Evolutionary conservation across 2,888 invertebrate genomes (phyloP).

Genomic region (Tiphia femorata): DNA sequence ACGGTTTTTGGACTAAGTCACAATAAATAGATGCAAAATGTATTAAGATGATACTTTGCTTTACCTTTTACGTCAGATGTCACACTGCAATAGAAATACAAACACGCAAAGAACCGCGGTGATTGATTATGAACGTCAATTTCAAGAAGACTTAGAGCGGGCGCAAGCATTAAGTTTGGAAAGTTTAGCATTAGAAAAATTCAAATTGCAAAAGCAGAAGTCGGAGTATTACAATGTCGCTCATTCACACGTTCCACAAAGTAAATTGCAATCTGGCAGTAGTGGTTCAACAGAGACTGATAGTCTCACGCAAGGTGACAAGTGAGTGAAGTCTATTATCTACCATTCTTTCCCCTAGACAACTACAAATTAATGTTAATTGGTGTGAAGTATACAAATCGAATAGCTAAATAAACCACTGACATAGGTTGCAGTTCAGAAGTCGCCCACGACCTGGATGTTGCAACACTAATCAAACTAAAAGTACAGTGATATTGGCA

Average conservation of each 20-base stretch:
- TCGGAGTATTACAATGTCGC: constrained; percentile 50
- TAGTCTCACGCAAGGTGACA: constrained; percentile 48
- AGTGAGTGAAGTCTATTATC: constrained; percentile 37
- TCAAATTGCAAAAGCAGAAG: constrained; percentile 77
- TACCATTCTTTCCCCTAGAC: too few species aligned
- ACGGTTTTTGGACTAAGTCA: too few species aligned
- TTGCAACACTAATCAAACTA: constrained; percentile 68
- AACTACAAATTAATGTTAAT: not conserved
- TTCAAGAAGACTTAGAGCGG: constrained; percentile 87
- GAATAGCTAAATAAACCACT: not conserved
- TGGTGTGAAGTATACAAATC: not conserved
- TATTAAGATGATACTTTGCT: too few species aligned
- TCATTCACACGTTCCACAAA: constrained; percentile 32
- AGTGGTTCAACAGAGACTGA: constrained; percentile 51
- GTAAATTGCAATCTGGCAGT: constrained; percentile 33
- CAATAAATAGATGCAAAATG: too few species aligned
- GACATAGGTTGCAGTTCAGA: constrained; percentile 69
- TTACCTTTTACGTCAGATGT: constrained; percentile 66
- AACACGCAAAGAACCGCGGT: constrained; percentile 56
- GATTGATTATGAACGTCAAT: constrained; percentile 83
- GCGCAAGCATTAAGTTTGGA: constrained; percentile 90
- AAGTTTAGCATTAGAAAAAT: constrained; percentile 86
- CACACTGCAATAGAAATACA: constrained; percentile 58
- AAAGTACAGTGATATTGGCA: constrained; percentile 68
- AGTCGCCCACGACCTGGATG: constrained; percentile 74